Percentiles rank a stretch among this genome's conserved stretches.
Evolutionary conservation across 2,797 vertebrate species (phyloP).

Genomic region (Coregonus ussuriensis): DNA sequence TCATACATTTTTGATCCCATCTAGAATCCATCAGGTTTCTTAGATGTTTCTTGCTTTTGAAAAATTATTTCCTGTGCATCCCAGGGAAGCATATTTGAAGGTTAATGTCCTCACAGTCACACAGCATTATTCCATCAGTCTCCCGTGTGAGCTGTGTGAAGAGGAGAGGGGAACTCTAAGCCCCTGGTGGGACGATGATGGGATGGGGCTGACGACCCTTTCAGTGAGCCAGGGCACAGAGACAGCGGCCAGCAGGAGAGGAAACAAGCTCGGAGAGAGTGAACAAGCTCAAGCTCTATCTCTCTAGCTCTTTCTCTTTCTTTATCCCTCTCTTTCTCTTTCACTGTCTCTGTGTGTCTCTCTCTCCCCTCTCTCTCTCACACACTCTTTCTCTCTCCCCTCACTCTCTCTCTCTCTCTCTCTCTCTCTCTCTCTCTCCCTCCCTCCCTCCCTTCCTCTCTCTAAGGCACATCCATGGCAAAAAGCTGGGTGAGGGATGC

Average conservation of each 20-base stretch:
- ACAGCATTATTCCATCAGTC: slow-evolving; percentile 59
- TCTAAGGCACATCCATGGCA: neutral
- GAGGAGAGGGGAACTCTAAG: slow-evolving; percentile 34
- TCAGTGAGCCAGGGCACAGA: slow-evolving; percentile 22
- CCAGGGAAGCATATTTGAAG: slow-evolving; percentile 26
- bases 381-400: neutral
- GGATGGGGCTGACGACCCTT: slow-evolving; percentile 29
- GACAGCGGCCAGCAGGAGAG: slow-evolving; percentile 6
- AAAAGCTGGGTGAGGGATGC: slow-evolving; percentile 3
- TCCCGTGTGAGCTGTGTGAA: slow-evolving; percentile 27
- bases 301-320: neutral
- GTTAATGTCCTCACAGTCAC: slow-evolving; percentile 45
- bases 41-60: slow-evolving; percentile 14
- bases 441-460: neutral
- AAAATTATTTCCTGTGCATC: slow-evolving; percentile 19
- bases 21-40: neutral
- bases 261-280: too few relatives aligned
- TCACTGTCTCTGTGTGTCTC: too few relatives aligned
- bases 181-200: slow-evolving; percentile 10
- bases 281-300: too few relatives aligned
- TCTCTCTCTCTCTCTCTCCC: neutral
- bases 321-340: neutral
- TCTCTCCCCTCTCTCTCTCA: neutral
- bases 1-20: neutral
- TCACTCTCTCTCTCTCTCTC: neutral